Conservation (phyloP, 2,113 vertebrate genomes). For the Actenoides hombroni region DNA sequence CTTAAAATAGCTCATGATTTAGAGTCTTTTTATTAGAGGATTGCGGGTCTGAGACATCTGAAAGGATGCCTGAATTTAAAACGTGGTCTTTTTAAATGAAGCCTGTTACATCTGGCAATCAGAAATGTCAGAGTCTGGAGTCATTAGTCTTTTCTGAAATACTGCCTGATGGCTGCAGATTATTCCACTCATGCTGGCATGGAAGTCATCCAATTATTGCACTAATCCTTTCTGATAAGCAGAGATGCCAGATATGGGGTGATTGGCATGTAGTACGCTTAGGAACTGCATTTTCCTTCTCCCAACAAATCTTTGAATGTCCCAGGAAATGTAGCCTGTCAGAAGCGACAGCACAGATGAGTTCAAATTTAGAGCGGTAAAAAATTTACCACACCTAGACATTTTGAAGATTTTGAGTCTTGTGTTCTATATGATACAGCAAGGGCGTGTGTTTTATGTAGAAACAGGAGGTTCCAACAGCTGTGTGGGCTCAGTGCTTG, state of each 20-base stretch:
- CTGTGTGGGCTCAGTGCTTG: not conserved
- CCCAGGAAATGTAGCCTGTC: not conserved
- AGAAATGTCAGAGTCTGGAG: not conserved
- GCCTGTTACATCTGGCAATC: not conserved
- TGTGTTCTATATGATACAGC: not conserved
- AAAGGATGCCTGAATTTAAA: not conserved
- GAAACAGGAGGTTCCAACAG: not conserved
- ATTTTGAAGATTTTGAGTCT: accelerated
- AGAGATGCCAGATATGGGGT: not conserved
- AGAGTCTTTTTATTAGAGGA: not conserved
- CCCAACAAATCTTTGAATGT: not conserved
- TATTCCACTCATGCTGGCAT: not conserved
- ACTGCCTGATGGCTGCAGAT: not conserved
- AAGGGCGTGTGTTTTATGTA: not conserved
- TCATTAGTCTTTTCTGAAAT: not conserved
- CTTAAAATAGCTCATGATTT: not conserved
- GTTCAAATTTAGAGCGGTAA: not conserved
- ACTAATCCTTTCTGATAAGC: not conserved
- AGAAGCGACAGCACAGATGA: not conserved
- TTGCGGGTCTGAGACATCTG: not conserved
- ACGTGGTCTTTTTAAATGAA: not conserved
- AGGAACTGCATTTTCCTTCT: not conserved
- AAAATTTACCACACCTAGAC: not conserved
- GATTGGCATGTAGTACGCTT: accelerated
- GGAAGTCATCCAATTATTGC: not conserved